Base-by-base conservation (phyloP, 1,140 invertebrate species). In the Tetragnatha versicolor region DNA sequence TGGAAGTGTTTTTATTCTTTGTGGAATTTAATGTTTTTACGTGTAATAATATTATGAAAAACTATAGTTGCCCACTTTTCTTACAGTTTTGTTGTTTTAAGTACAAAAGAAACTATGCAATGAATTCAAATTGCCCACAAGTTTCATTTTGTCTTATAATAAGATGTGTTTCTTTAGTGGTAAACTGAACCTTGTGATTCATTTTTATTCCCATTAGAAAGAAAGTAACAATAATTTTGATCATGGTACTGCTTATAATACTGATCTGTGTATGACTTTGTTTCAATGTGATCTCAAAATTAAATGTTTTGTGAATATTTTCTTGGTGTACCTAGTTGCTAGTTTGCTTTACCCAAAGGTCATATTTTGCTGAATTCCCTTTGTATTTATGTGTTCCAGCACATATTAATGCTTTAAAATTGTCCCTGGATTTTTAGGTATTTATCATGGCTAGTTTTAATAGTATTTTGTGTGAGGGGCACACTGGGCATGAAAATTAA, bases 211-310 rank as follows among this genome's bases (percentile, higher is more conserved):
- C n/a, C n/a, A n/a, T n/a, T n/a, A n/a, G n/a, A n/a, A n/a, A n/a
- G n/a, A n/a, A n/a, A n/a, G n/a, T n/a, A n/a, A n/a, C n/a, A n/a
- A n/a, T 45, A 45, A 45, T 45, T 45, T 45, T 45, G 17, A 17
- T 9, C 17, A 9, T 45, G 7, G 9, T 17, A 17, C 9, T 45
- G 39, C 17, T 45, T 45, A 9, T 45, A 17, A 45, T 17, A 45
- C 39, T 45, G 39, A 45, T 45, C 9, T 45, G 17, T 45, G 39
- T 9, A 45, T 9, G n/a, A n/a, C n/a, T n/a, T n/a, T n/a, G n/a
- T 58, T 58, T 31, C 55, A 58, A n/a, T 58, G 55, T 58, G 55
- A 58, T 58, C 55, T 58, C 55, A 31, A 58, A 58, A 58, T 58
- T 58, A 2, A 10, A 33, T 58, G 31, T 39, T 63, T 63, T 31